Base-by-base conservation (phyloP, 2,113 vertebrate genomes). In the Albula glossodonta region DNA sequence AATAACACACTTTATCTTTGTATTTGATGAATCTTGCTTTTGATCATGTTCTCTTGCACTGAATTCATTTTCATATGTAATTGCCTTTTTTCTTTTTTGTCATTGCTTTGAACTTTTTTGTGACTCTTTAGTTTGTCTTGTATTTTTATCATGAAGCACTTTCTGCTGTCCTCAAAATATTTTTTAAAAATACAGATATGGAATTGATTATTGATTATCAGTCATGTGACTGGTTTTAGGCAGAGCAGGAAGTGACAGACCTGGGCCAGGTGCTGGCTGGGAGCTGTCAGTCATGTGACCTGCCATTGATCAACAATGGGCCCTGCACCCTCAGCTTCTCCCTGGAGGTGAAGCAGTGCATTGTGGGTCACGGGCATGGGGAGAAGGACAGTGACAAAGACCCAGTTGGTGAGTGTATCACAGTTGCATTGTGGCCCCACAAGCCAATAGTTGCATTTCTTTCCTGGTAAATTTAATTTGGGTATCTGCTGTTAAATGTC, bases 231-330 rank as follows among this genome's bases (percentile, higher is more conserved):
- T 2, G 19, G 31, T 17, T 12, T 0, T 86, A 99, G 98, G 95
- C 94, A 52, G 90, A 95, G 87, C 87, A 89, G 0, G 80, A 92
- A 1, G 89, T 95, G 78, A n/a, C 97, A 79, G 95, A 98, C 87
- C 90, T 98, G 51, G 97, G 97, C 66, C 95, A 95, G 2, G 2
- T 96, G 86, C 86, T 97, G 78, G 94, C 98, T 89, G 96, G 97
- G 88, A 92, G 93, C 87, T 89, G 53, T 77, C 90, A 93, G 87
- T 93, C 94, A 49, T 90, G 94, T 90, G 87, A 92, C 0, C 6
- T 99, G 88, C 92, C 93, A 31, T 90, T 99, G 8, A 90, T 96
- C 57, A 99, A 99, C 63, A 91, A 94, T 0, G 95, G 96, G 41
- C 90, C 91, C 88, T 99, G 97, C 87, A 66, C 95, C 6, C 88